Base-by-base conservation (phyloP, 2,797 vertebrate species). In the Steatocranus sp. region DNA sequence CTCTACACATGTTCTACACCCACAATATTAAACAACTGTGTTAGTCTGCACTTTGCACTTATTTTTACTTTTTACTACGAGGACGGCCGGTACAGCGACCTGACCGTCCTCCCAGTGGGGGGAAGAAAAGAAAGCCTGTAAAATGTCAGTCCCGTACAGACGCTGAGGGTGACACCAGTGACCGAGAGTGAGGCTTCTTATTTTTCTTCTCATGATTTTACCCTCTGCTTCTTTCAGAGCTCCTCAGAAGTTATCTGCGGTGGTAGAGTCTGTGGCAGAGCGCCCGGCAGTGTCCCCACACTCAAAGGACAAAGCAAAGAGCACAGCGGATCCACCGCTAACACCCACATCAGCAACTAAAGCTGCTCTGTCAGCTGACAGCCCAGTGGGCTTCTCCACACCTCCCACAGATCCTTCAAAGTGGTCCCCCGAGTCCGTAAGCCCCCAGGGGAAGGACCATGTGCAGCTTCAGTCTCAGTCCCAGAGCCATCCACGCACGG, bases 401-500 rank as follows among this genome's bases (percentile, higher is more conserved):
- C 30, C 79, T 51, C 15, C 56, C 48, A 9, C 74, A 20, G 92
- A 93, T 41, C 68, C 82, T 12, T 30, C 87, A 27, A 92, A 86
- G 76, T 81, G 85, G 77, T 10, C 82, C 0, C 3, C 41, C 2
- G 86, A 88, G 7, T 76, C 89, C 18, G 23, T 27, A 1, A 82
- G 30, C 76, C 82, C 88, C 7, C 79, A 83, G 23, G 83, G 84
- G 80, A 94, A 85, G 86, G 94, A 93, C 66, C 83, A 91, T 27
- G 15, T 92, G 82, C 92, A 94, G 89, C 75, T 43, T 83, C 85
- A 76, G 14, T 4, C 54, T 12, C 87, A 82, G 89, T 1, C 91
- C 82, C 86, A 94, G 91, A 92, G 91, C 93, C 95, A 94, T 85
- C 56, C 91, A 27, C 75, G 85, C 76, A 79, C 80, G 0, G 77